A percentile compares a stretch with the other conserved stretches of the same genome.
These are phyloP conservation scores for Pteropus rufus DNA, from an alignment of 2,797 vertebrate species.

Conservation along the genomic window DNA sequence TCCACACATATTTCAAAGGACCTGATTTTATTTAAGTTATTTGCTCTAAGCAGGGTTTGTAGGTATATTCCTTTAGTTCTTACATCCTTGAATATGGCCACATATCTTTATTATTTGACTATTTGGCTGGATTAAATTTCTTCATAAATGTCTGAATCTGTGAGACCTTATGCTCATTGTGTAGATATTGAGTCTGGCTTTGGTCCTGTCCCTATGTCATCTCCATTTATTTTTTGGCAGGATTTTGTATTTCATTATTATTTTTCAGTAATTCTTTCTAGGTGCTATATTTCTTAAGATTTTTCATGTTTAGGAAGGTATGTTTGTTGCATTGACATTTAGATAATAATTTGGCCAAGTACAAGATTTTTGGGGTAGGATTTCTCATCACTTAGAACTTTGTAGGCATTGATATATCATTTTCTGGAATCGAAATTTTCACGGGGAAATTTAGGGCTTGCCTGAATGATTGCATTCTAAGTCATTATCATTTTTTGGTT, in stretches of 20 bases:
- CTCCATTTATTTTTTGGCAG: not conserved
- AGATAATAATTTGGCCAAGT: not conserved
- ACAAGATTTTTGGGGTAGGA: not conserved
- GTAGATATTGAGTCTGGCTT: not conserved
- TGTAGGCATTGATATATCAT: not conserved
- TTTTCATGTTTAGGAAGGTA: not conserved
- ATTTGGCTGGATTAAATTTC: not conserved
- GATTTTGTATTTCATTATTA: not conserved
- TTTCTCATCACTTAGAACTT: not conserved
- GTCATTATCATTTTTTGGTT: not conserved
- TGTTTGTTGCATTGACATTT: not conserved
- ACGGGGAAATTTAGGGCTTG: not conserved
- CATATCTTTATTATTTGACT: not conserved
- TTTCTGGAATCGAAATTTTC: not conserved
- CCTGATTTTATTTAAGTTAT: not conserved
- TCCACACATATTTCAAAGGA: not conserved
- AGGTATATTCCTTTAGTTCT: not conserved
- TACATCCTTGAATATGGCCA: not conserved
- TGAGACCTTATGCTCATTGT: not conserved
- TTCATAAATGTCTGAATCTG: not conserved
- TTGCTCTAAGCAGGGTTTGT: not conserved
- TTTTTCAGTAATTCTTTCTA: constrained; percentile 12
- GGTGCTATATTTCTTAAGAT: not conserved
- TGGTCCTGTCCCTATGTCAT: not conserved
- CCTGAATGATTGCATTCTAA: not conserved